Evolutionary conservation across 35 echinoderm and acorn worm species (phyloP).

Genomic region (Apostichopus parvimensis): DNA sequence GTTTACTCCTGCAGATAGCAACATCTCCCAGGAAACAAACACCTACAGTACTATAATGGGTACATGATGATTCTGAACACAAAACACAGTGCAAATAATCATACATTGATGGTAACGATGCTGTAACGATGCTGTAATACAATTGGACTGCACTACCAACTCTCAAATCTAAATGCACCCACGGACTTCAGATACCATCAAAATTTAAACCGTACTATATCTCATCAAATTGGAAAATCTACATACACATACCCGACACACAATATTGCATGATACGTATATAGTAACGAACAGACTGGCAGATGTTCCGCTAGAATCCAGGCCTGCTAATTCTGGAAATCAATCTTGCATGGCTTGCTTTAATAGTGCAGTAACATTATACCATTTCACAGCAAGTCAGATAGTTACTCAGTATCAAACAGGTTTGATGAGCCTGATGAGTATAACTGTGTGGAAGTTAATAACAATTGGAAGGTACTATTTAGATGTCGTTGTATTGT

Average conservation of each 20-base stretch:
- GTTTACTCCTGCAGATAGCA: too few relatives aligned
- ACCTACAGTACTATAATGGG: too few relatives aligned
- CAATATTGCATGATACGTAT: not conserved
- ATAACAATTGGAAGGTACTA: not conserved
- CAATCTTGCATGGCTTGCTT: constrained; percentile 29
- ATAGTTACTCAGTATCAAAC: too few relatives aligned
- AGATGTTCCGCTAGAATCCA: constrained; percentile 24
- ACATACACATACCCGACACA: not conserved
- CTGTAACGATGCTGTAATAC: not conserved
- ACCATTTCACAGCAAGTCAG: not conserved
- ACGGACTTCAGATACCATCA: too few relatives aligned
- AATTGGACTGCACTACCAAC: not conserved
- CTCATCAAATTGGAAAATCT: not conserved
- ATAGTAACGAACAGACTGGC: not conserved
- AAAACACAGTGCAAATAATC: not conserved
- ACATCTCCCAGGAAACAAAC: too few relatives aligned
- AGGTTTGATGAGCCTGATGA: too few relatives aligned
- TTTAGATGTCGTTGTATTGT: too few relatives aligned
- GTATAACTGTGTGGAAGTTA: not conserved
- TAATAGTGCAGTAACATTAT: not conserved
- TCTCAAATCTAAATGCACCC: not conserved
- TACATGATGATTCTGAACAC: too few relatives aligned
- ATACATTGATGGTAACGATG: not conserved
- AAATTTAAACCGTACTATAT: not conserved
- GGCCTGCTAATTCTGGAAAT: constrained; percentile 25